phyloP scores from a whole-genome alignment of 1,140 invertebrate genomes.

The Achatina immaculata region DNA sequence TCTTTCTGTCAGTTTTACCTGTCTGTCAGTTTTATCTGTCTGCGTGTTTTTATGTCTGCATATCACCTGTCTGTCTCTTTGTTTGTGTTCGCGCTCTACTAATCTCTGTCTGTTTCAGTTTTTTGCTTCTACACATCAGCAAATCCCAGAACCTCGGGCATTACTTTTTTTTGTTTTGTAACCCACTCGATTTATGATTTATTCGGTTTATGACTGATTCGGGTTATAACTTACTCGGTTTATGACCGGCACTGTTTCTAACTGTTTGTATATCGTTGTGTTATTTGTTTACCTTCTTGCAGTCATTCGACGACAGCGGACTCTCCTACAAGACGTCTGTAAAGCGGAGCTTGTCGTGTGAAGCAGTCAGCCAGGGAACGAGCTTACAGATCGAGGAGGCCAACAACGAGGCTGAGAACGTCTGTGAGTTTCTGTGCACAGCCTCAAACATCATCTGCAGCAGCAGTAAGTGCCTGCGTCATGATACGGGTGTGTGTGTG shows the following conservation, averaged over 20 bases:
- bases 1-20: background rate
- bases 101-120: background rate
- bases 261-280: background rate
- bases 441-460: slow-evolving; percentile 80
- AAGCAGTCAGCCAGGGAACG: background rate
- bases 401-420: slow-evolving; percentile 82
- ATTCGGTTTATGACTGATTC: background rate
- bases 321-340: background rate
- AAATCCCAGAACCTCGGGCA: too few relatives aligned
- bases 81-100: background rate
- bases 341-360: slow-evolving; percentile 2
- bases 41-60: background rate
- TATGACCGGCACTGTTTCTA: background rate
- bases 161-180: too few relatives aligned
- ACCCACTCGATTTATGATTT: too few relatives aligned
- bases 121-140: too few relatives aligned
- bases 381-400: slow-evolving; percentile 74
- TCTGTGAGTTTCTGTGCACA: slow-evolving; percentile 82
- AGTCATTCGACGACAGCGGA: slow-evolving; percentile 13
- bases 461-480: slow-evolving; percentile 43
- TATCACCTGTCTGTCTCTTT: background rate
- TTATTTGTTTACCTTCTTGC: background rate
- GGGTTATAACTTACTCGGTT: background rate
- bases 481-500: background rate
- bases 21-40: background rate